phyloP scores from a whole-genome alignment of 2,113 vertebrate species.

The Panthera tigris region DNA sequence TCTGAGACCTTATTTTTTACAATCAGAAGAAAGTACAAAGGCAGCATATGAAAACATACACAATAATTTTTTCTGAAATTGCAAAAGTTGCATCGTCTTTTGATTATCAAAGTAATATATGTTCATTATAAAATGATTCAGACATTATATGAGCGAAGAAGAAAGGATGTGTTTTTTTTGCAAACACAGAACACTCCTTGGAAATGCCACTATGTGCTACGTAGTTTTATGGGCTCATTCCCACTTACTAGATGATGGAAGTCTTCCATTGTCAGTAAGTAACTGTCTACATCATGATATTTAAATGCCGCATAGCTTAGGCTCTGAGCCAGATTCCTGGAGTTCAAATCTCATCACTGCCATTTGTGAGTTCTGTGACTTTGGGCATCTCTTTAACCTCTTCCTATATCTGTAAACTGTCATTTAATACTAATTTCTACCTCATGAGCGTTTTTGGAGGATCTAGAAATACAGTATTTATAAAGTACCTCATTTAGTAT shows the following conservation, averaged over 20 bases:
- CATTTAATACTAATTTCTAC: not conserved
- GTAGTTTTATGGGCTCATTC: not conserved
- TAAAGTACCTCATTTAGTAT: not conserved
- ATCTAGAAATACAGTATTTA: not conserved
- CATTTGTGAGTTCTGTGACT: not conserved
- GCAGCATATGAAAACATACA: not conserved
- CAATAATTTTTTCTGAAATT: not conserved
- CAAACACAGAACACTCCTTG: not conserved
- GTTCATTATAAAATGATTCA: conserved; percentile 27
- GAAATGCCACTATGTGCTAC: not conserved
- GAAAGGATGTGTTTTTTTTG: not conserved
- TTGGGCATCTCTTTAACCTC: not conserved
- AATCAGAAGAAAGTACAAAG: not conserved
- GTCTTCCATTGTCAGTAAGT: not conserved
- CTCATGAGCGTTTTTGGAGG: not conserved
- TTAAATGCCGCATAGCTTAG: not conserved
- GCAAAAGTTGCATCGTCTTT: not conserved
- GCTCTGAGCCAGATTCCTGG: not conserved
- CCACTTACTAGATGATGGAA: too few relatives aligned
- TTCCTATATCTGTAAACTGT: not conserved
- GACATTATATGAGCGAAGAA: not conserved
- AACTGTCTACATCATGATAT: not conserved
- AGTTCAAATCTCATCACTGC: not conserved
- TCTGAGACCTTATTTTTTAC: conserved; percentile 24
- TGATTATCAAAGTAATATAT: not conserved